Base-by-base conservation (phyloP, 2,113 vertebrate species). In the Periophthalmus modestus region DNA sequence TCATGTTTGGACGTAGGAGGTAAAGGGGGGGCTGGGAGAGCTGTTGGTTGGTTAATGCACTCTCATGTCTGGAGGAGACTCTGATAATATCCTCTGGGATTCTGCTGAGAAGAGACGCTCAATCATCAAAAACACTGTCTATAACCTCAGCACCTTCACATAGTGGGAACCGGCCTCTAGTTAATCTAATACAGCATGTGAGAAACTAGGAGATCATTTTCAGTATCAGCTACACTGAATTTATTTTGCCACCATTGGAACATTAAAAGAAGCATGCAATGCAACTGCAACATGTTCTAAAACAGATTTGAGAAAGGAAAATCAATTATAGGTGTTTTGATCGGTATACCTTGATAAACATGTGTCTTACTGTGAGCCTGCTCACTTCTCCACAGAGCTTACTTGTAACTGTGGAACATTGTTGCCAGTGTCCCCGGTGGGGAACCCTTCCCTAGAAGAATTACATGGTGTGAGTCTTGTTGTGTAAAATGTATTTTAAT, bases 11-110 rank as follows among this genome's bases (percentile, higher is more conserved):
- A 21, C 14, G 47, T 43, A 19, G 47, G 75, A 11, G 16, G 46
- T 19, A 46, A 43, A 18, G 24, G 2, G n/a, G 23, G 18, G 23
- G 23, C 18, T 0, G 54, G 73, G 58, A 6, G 12, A 21, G 9
- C 36, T 14, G 24, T 19, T 62, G 24, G 19, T 59, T 23, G 59
- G 34, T 28, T 85, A 80, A 82, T 73, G 73, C 66, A 69, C 72
- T 87, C 48, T 77, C 0, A 55, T 61, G 78, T 88, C 72, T 68
- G 54, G 62, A 43, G 34, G 74, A 59, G 74, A 81, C 69, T 70
- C 68, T 77, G 78, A 86, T 72, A 71, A 58, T 19, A 36, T 67
- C 79, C 81, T 77, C 73, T 18, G 18, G 36, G 33, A 65, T 79
- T 34, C 24, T 62, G 71, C 69, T 66, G 28, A 71, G 50, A 48